Conservation (phyloP, 2,113 vertebrate genomes). For the Alligator mississippiensis region DNA sequence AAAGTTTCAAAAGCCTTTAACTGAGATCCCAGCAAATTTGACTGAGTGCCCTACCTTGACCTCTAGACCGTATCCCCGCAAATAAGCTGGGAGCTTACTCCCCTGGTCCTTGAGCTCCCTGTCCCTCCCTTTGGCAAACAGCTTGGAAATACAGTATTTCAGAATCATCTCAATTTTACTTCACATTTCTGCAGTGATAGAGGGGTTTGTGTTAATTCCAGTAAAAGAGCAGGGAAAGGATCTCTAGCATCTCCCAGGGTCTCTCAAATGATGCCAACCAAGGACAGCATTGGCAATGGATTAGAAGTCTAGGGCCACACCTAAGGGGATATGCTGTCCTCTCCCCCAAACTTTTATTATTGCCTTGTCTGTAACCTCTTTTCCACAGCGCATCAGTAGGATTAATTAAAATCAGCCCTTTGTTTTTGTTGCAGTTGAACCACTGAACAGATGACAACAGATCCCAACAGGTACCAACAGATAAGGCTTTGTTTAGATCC, state of each 20-base stretch:
- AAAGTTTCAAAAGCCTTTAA: constrained; percentile 53
- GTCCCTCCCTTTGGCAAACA: background rate
- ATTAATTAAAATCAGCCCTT: background rate
- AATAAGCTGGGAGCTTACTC: background rate
- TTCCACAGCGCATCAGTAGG: background rate
- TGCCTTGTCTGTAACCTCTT: background rate
- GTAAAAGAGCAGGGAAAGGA: constrained; percentile 38
- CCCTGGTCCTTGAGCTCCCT: background rate
- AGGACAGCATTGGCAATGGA: background rate
- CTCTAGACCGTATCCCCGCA: constrained; percentile 28
- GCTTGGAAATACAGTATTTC: background rate
- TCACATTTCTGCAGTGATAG: background rate
- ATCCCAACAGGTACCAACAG: constrained; percentile 63
- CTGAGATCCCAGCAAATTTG: constrained; percentile 5
- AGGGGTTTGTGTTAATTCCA: constrained; percentile 22
- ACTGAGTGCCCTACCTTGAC: constrained; percentile 26
- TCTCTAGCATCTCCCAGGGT: constrained; percentile 33
- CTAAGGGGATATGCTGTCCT: background rate
- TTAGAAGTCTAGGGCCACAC: background rate
- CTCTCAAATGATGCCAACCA: background rate
- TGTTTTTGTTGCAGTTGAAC: constrained; percentile 25
- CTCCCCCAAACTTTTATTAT: constrained; percentile 10
- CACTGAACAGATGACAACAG: constrained; percentile 61
- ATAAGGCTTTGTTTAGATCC: constrained; percentile 64
- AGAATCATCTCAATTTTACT: constrained; percentile 4